Conservation (phyloP, 2,113 vertebrate species). For the Holacanthus passer region DNA sequence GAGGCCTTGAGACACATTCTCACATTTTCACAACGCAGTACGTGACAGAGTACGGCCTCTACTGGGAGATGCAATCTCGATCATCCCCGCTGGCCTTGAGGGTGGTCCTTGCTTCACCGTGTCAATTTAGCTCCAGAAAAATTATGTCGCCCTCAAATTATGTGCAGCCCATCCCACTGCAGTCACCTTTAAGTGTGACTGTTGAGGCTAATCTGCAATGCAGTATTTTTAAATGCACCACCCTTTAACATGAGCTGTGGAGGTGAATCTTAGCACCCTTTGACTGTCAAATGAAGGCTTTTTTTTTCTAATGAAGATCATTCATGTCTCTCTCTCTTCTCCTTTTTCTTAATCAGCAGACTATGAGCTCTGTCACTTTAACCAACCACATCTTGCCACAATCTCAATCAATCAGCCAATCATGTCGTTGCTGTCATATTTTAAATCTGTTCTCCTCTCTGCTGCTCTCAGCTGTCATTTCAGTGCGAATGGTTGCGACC, state of each 20-base stretch:
- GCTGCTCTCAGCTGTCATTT: too few relatives aligned
- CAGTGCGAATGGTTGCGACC: too few relatives aligned
- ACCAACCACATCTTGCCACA: too few relatives aligned
- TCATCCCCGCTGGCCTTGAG: slow-evolving; percentile 56
- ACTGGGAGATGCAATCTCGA: slow-evolving; percentile 40
- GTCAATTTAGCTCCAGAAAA: slow-evolving; percentile 43
- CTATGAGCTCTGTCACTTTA: too few relatives aligned
- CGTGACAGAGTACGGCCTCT: slow-evolving; percentile 31
- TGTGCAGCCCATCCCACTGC: slow-evolving; percentile 2
- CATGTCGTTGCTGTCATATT: too few relatives aligned
- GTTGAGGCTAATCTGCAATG: slow-evolving; percentile 26
- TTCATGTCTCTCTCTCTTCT: too few relatives aligned
- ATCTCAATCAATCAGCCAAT: too few relatives aligned
- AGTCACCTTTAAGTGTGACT: slow-evolving; percentile 33
- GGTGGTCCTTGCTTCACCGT: slow-evolving; percentile 18
- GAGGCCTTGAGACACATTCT: slow-evolving; percentile 65
- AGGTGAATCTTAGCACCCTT: background rate
- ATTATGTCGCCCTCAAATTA: slow-evolving; percentile 19
- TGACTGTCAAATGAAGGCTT: slow-evolving; percentile 1
- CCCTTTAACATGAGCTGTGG: background rate
- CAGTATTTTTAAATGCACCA: slow-evolving; percentile 12
- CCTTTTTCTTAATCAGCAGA: too few relatives aligned
- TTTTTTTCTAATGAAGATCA: too few relatives aligned
- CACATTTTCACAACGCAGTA: slow-evolving; percentile 55
- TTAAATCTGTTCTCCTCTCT: too few relatives aligned